These are phyloP conservation scores for Takifugu ocellatus DNA, from an alignment of 2,797 vertebrate genomes.

Conservation along the genomic window DNA sequence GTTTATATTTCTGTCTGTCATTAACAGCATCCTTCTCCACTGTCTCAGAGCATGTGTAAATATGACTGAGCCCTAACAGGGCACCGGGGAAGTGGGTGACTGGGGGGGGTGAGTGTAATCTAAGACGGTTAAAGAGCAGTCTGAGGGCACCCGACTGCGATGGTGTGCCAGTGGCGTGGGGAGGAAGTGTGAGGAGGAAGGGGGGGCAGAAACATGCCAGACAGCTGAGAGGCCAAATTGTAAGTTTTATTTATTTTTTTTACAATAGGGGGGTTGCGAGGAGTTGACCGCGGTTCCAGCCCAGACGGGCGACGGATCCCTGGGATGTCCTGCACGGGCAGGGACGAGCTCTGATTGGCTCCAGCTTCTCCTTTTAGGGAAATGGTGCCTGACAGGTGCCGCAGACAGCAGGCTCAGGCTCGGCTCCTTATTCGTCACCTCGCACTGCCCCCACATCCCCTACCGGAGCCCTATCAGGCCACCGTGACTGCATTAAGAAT, in stretches of 20 bases:
- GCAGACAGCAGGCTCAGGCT: constrained; percentile 26
- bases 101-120: constrained; percentile 30
- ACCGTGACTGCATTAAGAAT: constrained; percentile 46
- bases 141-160: constrained; percentile 44
- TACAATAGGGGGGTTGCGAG: constrained; percentile 3
- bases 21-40: constrained; percentile 13
- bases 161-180: constrained; percentile 39
- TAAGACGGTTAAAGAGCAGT: constrained; percentile 52
- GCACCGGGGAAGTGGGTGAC: constrained; percentile 28
- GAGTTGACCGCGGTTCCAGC: constrained; percentile 11
- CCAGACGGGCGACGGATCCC: constrained; percentile 61
- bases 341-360: constrained; percentile 72
- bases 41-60: constrained; percentile 43
- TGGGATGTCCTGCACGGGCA: constrained; percentile 43
- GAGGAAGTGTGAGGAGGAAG: constrained; percentile 52
- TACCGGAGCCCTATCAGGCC: constrained; percentile 47
- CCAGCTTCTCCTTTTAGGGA: constrained; percentile 80
- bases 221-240: constrained; percentile 67
- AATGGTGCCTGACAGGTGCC: constrained; percentile 71
- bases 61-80: constrained; percentile 51
- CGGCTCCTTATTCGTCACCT: constrained; percentile 73
- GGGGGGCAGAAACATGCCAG: constrained; percentile 55
- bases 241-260: background rate
- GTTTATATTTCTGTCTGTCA: constrained; percentile 5
- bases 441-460: constrained; percentile 13